phyloP scores from a whole-genome alignment of 2,113 vertebrate genomes.

The Pampusana beccarii region DNA sequence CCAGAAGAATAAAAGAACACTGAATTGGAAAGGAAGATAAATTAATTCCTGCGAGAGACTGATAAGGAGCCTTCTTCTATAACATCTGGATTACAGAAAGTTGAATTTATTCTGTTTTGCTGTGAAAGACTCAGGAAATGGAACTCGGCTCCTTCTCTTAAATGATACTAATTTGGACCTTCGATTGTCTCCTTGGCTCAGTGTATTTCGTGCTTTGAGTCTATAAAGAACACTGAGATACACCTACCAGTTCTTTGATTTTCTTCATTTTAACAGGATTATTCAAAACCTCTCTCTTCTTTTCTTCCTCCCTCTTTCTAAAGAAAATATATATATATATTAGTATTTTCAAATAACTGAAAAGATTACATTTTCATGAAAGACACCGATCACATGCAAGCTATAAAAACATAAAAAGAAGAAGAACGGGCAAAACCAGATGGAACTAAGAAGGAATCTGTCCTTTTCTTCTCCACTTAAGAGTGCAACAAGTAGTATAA shows the following conservation, averaged over 20 bases:
- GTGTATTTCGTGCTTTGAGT: not conserved
- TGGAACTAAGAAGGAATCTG: not conserved
- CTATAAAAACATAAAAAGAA: not conserved
- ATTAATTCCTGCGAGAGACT: not conserved
- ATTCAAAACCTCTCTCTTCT: conserved; percentile 92
- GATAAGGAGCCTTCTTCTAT: not conserved
- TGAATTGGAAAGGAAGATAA: not conserved
- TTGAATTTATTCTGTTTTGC: not conserved
- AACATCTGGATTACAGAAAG: not conserved
- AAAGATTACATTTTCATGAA: not conserved
- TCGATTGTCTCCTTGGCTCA: not conserved
- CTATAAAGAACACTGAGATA: not conserved
- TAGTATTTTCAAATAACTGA: not conserved
- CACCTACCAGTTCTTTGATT: conserved; percentile 91
- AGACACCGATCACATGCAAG: not conserved
- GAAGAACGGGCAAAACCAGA: not conserved
- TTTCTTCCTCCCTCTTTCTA: conserved; percentile 94
- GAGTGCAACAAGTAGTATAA: not conserved
- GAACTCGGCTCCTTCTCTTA: not conserved
- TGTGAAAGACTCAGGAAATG: not conserved
- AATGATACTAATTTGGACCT: rapidly evolving
- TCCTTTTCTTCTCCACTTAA: not conserved
- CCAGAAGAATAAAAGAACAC: not conserved
- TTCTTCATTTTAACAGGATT: conserved; percentile 99
- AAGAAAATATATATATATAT: not conserved